Conservation (phyloP, 2,888 invertebrate species). For the Leptinotarsa rubiginosa region DNA sequence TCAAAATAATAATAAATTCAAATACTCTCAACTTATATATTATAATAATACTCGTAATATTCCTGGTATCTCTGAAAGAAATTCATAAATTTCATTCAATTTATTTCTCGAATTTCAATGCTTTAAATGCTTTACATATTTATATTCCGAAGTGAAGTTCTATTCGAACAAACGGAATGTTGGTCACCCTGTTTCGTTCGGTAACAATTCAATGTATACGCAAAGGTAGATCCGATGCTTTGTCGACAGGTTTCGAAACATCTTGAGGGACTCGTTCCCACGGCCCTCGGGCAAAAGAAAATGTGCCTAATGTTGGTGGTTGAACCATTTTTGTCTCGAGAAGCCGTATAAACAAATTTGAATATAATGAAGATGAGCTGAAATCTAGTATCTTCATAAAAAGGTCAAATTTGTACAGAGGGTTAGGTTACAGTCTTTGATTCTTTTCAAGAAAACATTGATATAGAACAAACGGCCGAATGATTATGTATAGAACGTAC, state of each 20-base stretch:
- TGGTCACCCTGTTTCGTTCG: background rate
- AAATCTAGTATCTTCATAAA: background rate
- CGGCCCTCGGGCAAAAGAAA: background rate
- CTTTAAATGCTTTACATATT: too few relatives aligned
- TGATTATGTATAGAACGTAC: too few relatives aligned
- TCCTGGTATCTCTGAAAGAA: too few relatives aligned
- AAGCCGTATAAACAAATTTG: background rate
- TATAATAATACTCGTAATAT: too few relatives aligned
- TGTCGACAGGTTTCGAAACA: constrained; percentile 5
- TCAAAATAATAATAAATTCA: too few relatives aligned
- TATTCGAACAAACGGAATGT: background rate
- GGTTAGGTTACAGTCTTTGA: too few relatives aligned
- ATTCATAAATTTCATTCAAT: too few relatives aligned
- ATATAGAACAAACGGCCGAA: too few relatives aligned
- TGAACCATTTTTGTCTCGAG: background rate
- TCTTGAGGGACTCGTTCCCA: constrained; percentile 9
- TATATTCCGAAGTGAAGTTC: background rate
- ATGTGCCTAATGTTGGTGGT: background rate
- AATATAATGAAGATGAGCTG: background rate
- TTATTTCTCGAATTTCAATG: too few relatives aligned
- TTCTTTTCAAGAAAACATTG: too few relatives aligned
- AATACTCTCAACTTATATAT: too few relatives aligned
- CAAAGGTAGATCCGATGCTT: constrained; percentile 2
- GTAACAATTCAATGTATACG: constrained; percentile 1
- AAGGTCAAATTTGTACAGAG: too few relatives aligned